Conservation (phyloP, 1,140 invertebrate species). For the Bombus cullumanus region DNA sequence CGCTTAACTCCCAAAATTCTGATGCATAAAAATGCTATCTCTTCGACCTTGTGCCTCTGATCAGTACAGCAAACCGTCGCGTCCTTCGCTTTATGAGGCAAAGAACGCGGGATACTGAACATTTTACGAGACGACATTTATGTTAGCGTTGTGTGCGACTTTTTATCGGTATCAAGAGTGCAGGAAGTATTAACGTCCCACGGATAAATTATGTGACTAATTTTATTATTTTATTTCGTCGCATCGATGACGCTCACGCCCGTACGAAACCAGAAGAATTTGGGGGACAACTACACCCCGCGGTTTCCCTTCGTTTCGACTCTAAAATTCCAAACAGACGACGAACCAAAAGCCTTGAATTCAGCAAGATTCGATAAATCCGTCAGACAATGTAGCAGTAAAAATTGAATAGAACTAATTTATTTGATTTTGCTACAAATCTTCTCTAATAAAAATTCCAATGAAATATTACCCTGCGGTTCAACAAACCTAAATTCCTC, state of each 20-base stretch:
- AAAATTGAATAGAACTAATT: no score
- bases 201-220: constrained; percentile 25
- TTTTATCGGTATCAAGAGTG: constrained; percentile 38
- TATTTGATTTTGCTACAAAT: no score
- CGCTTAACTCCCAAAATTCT: no score
- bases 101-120: constrained; percentile 8
- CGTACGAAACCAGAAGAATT: not conserved
- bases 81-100: constrained; percentile 22
- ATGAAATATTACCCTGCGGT: no score
- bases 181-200: constrained; percentile 31
- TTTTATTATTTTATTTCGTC: constrained; percentile 1
- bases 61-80: not conserved
- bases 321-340: not conserved
- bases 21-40: no score
- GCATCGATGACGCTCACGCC: not conserved
- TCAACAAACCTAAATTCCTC: no score
- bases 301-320: not conserved
- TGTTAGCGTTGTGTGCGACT: constrained; percentile 35
- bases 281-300: not conserved
- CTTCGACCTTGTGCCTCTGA: no score
- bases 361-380: no score
- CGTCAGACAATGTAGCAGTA: no score
- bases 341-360: no score
- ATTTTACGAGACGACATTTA: constrained; percentile 39
- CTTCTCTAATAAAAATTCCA: no score